Conservation (phyloP, 2,113 vertebrate genomes). For the Poecile atricapillus region DNA sequence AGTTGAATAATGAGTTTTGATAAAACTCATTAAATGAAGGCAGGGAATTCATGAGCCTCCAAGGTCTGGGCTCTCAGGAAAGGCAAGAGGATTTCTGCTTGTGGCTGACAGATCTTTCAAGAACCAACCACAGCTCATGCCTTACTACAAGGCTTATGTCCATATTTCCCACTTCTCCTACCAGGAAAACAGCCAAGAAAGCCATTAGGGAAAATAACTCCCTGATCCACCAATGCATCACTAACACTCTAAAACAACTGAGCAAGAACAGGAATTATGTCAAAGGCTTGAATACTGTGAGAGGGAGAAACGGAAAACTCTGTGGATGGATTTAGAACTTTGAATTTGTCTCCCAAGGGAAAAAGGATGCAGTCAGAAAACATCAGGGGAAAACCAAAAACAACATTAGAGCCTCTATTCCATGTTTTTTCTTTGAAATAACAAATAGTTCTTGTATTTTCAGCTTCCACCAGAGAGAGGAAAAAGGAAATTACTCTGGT, state of each 20-base stretch:
- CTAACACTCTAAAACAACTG: neutral
- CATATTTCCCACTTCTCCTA: neutral
- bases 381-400: neutral
- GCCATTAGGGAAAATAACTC: neutral
- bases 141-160: neutral
- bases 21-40: neutral
- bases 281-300: neutral
- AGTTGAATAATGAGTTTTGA: neutral
- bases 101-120: neutral
- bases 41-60: neutral
- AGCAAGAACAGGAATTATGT: neutral
- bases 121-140: neutral
- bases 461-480: neutral
- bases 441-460: neutral
- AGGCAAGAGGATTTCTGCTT: neutral
- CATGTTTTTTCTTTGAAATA: neutral
- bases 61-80: neutral
- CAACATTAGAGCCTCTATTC: neutral
- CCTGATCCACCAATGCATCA: neutral
- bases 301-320: neutral
- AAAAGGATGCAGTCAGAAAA: neutral
- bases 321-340: neutral
- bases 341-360: neutral
- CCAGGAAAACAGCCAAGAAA: neutral
- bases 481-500: neutral